A percentile compares a stretch with the other conserved stretches of the same genome.
phyloP scores from a whole-genome alignment of 2,113 vertebrate species.

The Halcyon malimbica region DNA sequence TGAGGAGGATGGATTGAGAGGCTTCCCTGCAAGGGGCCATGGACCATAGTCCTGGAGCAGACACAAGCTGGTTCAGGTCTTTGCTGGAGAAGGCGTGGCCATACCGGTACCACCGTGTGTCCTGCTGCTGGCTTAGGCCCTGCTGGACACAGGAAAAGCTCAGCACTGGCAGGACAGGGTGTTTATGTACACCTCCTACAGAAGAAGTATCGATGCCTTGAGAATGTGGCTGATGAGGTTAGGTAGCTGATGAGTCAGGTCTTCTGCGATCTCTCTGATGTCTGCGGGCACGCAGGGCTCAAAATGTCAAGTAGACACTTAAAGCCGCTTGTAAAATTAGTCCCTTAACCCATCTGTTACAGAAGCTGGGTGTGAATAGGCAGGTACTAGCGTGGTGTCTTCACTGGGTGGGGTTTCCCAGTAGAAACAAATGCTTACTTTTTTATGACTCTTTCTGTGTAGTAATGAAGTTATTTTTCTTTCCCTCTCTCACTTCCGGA shows the following conservation, averaged over 20 bases:
- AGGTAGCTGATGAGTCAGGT: conserved; percentile 3
- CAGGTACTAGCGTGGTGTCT: background rate
- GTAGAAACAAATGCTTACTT: background rate
- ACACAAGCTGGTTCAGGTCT: background rate
- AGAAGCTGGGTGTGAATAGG: background rate
- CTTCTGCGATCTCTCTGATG: background rate
- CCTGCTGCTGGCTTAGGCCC: background rate
- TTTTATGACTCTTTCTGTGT: background rate
- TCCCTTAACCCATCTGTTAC: background rate
- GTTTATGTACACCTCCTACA: background rate
- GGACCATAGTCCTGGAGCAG: background rate
- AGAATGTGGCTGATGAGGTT: background rate
- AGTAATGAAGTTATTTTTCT: background rate
- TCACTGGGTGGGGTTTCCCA: background rate
- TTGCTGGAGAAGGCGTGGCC: background rate
- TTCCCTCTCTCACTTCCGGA: background rate
- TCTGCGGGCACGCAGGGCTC: background rate
- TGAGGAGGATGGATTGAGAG: background rate
- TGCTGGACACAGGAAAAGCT: background rate
- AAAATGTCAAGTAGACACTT: background rate
- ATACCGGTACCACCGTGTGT: rapidly evolving
- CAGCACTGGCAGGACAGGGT: background rate
- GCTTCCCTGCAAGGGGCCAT: background rate
- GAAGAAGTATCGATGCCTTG: background rate
- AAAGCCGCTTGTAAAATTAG: background rate